Conservation (phyloP, 1,140 invertebrate genomes). For the Araneus ventricosus region DNA sequence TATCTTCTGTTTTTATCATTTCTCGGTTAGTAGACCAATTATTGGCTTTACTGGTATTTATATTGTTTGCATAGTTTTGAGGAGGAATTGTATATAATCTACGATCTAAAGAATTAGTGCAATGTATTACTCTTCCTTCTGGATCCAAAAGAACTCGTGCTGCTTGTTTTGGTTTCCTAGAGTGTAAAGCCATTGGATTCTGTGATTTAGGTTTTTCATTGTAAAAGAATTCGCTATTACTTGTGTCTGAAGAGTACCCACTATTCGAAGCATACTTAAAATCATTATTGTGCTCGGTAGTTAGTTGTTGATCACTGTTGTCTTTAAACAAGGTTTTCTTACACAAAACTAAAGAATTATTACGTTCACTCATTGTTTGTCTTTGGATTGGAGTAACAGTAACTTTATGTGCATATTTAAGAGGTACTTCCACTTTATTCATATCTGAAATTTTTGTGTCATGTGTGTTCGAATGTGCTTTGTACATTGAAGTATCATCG, state of each 20-base stretch:
- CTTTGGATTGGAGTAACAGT: slow-evolving; percentile 62
- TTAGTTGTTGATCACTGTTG: neutral
- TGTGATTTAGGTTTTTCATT: neutral
- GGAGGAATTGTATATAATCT: neutral
- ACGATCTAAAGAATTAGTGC: slow-evolving; percentile 88
- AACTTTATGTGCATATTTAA: slow-evolving; percentile 64
- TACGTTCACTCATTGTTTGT: neutral
- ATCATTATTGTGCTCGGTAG: neutral
- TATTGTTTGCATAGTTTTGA: neutral
- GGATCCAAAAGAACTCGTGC: slow-evolving; percentile 92
- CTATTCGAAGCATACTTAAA: neutral
- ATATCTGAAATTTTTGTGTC: neutral
- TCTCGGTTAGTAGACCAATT: neutral
- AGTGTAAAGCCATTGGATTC: neutral
- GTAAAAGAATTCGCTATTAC: neutral
- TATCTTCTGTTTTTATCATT: neutral
- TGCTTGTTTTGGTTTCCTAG: slow-evolving; percentile 38
- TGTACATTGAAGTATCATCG: neutral
- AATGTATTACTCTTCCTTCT: slow-evolving; percentile 93
- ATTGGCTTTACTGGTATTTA: neutral
- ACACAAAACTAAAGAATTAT: neutral
- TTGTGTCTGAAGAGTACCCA: neutral
- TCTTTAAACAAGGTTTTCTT: slow-evolving; percentile 47
- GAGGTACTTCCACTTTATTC: slow-evolving; percentile 29
- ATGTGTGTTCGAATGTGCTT: neutral